These are phyloP conservation scores for Caenorhabditis parvicauda DNA, from an alignment of 2,888 invertebrate genomes.

Conservation along the genomic window DNA sequence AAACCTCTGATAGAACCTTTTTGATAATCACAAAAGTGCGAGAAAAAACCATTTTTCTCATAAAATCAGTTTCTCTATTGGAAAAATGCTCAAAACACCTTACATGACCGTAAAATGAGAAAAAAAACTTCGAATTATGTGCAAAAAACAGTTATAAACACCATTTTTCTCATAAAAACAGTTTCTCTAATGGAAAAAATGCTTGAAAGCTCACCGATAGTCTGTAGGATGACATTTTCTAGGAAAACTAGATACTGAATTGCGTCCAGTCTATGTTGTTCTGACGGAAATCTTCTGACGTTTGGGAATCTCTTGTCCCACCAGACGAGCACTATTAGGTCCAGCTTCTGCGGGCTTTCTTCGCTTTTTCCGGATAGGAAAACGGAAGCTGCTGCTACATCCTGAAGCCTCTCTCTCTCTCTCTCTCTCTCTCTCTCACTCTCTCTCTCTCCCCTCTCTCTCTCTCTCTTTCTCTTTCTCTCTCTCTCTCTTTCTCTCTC, in stretches of 20 bases:
- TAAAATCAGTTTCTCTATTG: too few relatives aligned
- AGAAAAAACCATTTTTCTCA: neutral
- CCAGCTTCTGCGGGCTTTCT: conserved; percentile 94
- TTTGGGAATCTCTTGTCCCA: conserved; percentile 79
- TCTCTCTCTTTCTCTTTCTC: too few relatives aligned
- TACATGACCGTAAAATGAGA: too few relatives aligned
- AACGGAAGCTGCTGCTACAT: conserved; percentile 87
- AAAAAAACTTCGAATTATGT: too few relatives aligned
- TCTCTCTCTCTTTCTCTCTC: too few relatives aligned
- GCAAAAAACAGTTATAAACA: too few relatives aligned
- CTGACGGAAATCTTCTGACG: neutral
- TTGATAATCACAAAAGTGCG: neutral
- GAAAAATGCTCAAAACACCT: too few relatives aligned
- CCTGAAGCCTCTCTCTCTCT: conserved; percentile 66
- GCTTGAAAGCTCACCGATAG: conserved; percentile 71
- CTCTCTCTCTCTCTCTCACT: neutral
- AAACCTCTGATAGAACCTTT: neutral
- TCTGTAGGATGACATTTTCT: conserved; percentile 93
- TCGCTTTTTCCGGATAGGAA: conserved; percentile 98
- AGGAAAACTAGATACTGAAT: conserved; percentile 91
- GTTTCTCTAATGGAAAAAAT: conserved; percentile 5
- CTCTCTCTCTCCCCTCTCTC: too few relatives aligned
- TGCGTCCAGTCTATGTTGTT: conserved; percentile 72
- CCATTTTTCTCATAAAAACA: too few relatives aligned
- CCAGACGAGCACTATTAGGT: conserved; percentile 90